Percentiles rank a stretch among this genome's conserved stretches.
phyloP scores from a whole-genome alignment of 2,113 vertebrate species.

The Dromiciops gliroides region DNA sequence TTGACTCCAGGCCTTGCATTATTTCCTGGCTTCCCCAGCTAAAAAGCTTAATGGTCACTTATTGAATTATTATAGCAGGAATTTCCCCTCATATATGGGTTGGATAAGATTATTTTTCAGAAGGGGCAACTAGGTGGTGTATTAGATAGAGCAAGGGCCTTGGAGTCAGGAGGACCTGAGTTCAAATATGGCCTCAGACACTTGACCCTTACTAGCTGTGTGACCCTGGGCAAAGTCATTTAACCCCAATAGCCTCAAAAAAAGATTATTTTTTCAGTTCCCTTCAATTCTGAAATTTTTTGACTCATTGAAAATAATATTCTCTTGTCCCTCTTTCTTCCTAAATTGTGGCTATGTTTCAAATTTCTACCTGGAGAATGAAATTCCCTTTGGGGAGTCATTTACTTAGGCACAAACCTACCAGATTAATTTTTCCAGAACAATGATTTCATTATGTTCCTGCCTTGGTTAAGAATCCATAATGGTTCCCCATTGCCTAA shows the following conservation, averaged over 20 bases:
- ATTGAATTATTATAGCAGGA: not conserved
- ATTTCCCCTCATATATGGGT: not conserved
- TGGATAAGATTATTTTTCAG: not conserved
- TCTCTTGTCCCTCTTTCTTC: not conserved
- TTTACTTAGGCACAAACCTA: conserved; percentile 9
- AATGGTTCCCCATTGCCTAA: not conserved
- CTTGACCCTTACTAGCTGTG: too few relatives aligned
- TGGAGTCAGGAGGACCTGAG: too few relatives aligned
- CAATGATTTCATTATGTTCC: not conserved
- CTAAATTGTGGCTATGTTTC: not conserved
- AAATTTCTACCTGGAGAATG: conserved; percentile 22
- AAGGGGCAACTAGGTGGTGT: too few relatives aligned
- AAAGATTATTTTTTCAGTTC: too few relatives aligned
- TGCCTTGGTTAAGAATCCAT: not conserved
- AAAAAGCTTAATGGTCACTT: not conserved
- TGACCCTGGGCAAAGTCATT: too few relatives aligned
- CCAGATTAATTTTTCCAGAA: not conserved
- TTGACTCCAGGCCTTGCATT: too few relatives aligned
- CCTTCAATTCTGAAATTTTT: not conserved
- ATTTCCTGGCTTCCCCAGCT: not conserved
- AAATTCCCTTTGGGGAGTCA: not conserved
- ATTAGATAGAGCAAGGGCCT: too few relatives aligned
- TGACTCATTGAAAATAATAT: not conserved
- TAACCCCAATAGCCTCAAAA: too few relatives aligned
- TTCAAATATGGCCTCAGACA: too few relatives aligned